Base-by-base conservation (phyloP, 2,113 vertebrate genomes). In the Indicator indicator region DNA sequence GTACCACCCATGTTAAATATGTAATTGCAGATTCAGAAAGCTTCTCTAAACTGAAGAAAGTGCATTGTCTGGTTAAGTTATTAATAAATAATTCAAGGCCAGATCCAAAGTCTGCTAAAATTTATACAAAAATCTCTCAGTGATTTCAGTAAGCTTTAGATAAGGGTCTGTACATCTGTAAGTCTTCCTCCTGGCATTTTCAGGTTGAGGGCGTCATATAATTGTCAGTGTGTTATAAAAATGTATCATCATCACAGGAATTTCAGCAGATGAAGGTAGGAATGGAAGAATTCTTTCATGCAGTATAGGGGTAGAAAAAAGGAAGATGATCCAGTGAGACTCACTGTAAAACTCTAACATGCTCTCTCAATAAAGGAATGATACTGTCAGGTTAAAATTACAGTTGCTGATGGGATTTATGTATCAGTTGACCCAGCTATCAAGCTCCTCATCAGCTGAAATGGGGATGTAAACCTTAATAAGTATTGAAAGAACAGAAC, bases 401-500 rank as follows among this genome's bases (percentile, higher is more conserved):
- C 65, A 95, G 90, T 80, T 95, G 87, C 58, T 90, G 69, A 74
- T 91, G 85, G 85, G 88, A 93, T 95, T 93, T 91, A 81, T 65
- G 88, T 87, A 95, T 59, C 79, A 68, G 72, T 69, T 95, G 87
- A 95, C 91, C 89, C 75, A 86, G 40, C 78, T 75, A 81, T 78
- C 18, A 63, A 87, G 83, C 4, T 77, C 93, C 73, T 89, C 95
- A 93, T 71, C 89, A 71, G 1, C 69, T 88, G 62, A 89, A 90
- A 93, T 28, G 33, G 26, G 48, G 65, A 72, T 93, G 88, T 95
- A 94, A 94, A 82, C 79, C 38, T 64, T 94, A 95, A 94, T 16
- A 86, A 83, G 89, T 93, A 95, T 23, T 94, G 91, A 95, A 96
- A 95, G 93, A 95, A 42, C 91, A 89, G 82, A 71, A 94, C 79